These are phyloP conservation scores for Camelus dromedarius DNA, from an alignment of 2,113 vertebrate species.

Conservation along the genomic window DNA sequence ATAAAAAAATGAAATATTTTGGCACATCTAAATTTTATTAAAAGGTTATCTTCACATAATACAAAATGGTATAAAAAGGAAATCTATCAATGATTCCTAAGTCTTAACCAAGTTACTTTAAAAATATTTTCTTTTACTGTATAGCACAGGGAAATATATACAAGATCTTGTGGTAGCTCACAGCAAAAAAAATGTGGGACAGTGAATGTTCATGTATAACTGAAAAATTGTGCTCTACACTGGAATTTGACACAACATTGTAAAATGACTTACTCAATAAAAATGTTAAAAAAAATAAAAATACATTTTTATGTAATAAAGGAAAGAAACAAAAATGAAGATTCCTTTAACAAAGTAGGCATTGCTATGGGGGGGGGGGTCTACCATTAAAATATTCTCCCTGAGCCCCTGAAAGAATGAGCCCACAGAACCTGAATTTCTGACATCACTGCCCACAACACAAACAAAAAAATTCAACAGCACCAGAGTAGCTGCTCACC, in stretches of 20 bases:
- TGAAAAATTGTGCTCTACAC: too few species aligned
- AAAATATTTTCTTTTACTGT: neutral
- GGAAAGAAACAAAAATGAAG: neutral
- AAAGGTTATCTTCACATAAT: neutral
- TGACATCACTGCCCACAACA: neutral
- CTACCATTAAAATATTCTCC: neutral
- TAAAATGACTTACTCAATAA: too few species aligned
- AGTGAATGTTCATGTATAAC: too few species aligned
- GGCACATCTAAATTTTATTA: neutral
- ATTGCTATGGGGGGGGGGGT: neutral
- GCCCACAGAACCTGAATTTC: neutral
- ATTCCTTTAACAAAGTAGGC: neutral
- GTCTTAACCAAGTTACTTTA: neutral
- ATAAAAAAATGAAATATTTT: neutral
- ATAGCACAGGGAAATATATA: too few species aligned
- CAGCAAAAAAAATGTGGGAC: too few species aligned
- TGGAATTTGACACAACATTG: too few species aligned
- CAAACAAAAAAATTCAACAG: neutral
- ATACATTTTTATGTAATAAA: neutral
- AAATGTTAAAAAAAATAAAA: neutral
- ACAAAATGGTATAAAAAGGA: neutral
- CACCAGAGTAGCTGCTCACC: neutral
- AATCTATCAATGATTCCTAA: neutral
- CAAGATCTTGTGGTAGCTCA: too few species aligned
- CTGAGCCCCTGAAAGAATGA: neutral